Evolutionary conservation across 2,888 invertebrate genomes (phyloP).

Genomic region (Luffia ferchaultella): DNA sequence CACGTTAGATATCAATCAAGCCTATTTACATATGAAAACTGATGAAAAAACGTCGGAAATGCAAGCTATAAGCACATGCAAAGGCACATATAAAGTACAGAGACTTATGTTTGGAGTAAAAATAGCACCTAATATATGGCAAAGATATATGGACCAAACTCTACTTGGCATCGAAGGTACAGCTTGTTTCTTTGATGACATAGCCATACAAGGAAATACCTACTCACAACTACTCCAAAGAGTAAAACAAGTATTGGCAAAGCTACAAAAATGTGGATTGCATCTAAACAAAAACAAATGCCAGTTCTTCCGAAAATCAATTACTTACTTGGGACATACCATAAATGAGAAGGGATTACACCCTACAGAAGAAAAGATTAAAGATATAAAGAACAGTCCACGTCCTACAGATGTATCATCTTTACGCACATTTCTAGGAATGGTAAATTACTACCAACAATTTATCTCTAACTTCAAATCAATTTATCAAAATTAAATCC

Average conservation of each 20-base stretch:
- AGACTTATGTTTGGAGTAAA: constrained; percentile 24
- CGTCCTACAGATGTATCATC: constrained; percentile 3
- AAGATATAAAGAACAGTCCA: constrained; percentile 3
- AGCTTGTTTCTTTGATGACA: constrained; percentile 7
- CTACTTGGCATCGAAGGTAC: constrained; percentile 19
- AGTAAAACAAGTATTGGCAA: constrained; percentile 4
- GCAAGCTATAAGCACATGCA: constrained; percentile 19
- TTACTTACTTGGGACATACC: constrained; percentile 14
- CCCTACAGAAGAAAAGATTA: constrained; percentile 7
- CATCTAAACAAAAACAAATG: constrained; percentile 15
- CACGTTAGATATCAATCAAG: constrained; percentile 11
- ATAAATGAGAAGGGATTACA: constrained; percentile 12
- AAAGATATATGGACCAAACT: constrained; percentile 24
- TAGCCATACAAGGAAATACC: not conserved
- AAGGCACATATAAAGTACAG: constrained; percentile 22
- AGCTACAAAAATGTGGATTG: constrained; percentile 3
- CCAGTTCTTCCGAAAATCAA: constrained; percentile 14
- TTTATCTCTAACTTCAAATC: constrained; percentile 20
- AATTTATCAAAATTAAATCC: constrained; percentile 16
- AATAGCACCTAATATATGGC: constrained; percentile 21
- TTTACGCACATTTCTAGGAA: constrained; percentile 11
- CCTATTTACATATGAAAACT: constrained; percentile 9
- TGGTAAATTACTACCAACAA: constrained; percentile 21
- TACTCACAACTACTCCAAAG: not conserved
- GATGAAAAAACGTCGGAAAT: constrained; percentile 10